These are phyloP conservation scores for Xiphorhynchus elegans DNA, from an alignment of 2,113 vertebrate genomes.

Conservation along the genomic window DNA sequence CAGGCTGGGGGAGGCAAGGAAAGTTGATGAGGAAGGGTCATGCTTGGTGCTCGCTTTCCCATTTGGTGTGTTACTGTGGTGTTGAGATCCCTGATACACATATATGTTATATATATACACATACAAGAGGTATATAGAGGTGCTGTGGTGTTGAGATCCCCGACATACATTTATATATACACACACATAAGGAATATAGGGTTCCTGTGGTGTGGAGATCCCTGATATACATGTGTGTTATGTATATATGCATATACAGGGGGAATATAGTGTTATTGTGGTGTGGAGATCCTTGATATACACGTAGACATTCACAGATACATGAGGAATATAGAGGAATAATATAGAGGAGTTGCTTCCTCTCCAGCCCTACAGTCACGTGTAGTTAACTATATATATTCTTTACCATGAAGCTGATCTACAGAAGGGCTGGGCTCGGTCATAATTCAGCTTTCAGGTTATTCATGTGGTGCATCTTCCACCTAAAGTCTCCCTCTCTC, in stretches of 20 bases:
- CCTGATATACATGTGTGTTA: too few relatives aligned
- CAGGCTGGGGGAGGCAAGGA: neutral
- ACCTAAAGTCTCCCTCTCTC: neutral
- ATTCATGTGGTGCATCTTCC: accelerated
- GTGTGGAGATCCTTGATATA: accelerated
- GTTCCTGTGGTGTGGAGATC: neutral
- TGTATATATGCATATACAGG: too few relatives aligned
- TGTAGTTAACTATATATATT: accelerated
- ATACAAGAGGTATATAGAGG: too few relatives aligned
- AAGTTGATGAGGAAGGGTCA: accelerated
- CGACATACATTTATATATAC: too few relatives aligned
- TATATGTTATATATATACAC: too few relatives aligned
- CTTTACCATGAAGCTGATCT: neutral
- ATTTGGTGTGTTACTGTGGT: accelerated
- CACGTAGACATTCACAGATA: accelerated
- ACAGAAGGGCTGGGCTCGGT: neutral
- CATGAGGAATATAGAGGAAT: neutral
- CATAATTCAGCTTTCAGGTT: neutral
- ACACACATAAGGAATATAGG: too few relatives aligned
- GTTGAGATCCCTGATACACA: too few relatives aligned
- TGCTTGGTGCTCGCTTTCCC: accelerated
- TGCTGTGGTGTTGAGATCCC: too few relatives aligned
- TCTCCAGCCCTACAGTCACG: accelerated
- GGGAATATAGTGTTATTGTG: too few relatives aligned
- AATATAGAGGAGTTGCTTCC: neutral